Base-by-base conservation (phyloP, 2,113 vertebrate genomes). In the Orthonyx spaldingii region DNA sequence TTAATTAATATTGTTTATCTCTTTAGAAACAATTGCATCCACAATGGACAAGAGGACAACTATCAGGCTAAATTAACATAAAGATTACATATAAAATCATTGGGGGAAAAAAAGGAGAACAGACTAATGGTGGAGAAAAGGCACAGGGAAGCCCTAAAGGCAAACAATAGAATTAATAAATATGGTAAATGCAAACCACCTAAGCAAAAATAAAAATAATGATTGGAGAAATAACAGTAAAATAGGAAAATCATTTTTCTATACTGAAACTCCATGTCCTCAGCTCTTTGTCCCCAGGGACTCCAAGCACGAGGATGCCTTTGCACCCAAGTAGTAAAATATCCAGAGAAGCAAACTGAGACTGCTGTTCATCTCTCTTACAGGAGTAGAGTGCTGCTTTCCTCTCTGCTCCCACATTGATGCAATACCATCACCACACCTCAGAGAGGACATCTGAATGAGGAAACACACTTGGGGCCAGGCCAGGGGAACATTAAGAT, bases 171-270 rank as follows among this genome's bases (percentile, higher is more conserved):
- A 94, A 93, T 93, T 74, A 84, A 47, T 85, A 92, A 90, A 56
- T 65, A 59, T 50, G 55, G 89, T 57, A 93, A 91, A 61, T 87
- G 86, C 92, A 84, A 94, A 92, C 89, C 78, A 95, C 93, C 91
- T 97, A 95, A 97, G 85, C 94, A 97, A 96, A 95, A 94, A 85
- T 65, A 89, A 89, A 96, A 93, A 90, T 72, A 93, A 92, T 1
- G 16, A 71, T 52, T 57, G 59, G 15, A 52, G 35, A 94, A 94
- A 95, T 52, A 86, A 84, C 83, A 95, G 66, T 92, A 94, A 97
- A 97, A 92, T 26, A 57, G 16, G 44, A 89, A 93, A 78, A 76
- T 81, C 16, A 68, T 94, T 94, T 94, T 69, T 88, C 75, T 88
- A 19, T 42, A 89, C 32, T 8, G 3, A 76, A 94, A 30, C n/a